Base-by-base conservation (phyloP, 2,797 vertebrate species). In the Acanthurus lineatus region DNA sequence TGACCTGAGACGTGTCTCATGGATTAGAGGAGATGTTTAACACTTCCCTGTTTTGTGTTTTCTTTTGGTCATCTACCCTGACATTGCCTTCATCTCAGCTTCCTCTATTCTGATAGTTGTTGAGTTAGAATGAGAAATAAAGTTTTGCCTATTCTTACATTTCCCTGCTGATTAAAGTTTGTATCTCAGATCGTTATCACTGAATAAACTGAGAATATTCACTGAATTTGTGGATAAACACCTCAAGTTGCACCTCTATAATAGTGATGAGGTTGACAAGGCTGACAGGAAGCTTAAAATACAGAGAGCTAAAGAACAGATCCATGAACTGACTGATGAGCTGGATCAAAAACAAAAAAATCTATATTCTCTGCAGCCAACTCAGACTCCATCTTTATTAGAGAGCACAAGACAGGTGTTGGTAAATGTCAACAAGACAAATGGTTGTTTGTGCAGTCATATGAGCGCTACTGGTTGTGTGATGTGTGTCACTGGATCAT, bases 401-500 rank as follows among this genome's bases (percentile, higher is more conserved):
- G n/a, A 51, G 38, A 68, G 63, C 48, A 20, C 0, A 12, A 28
- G 32, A 53, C 10, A 6, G 14, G 5, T 53, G 22, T 22, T 45
- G 38, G 22, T 69, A 69, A 62, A 71, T 60, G 47, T 48, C 44
- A 59, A n/a, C 42, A 19, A 19, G 5, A 48, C 5, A 53, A 54
- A 19, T 49, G 0, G 16, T 16, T 70, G 25, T 68, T 62, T 56
- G 45, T 58, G 44, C 32, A 11, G 44, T 63, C 20, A 45, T 3
- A 10, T 52, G 12, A 68, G 22, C 14, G 4, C n/a, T 7, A 35
- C 22, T 58, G 14, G 40, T 48, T 28, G 45, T 52, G 59, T 70
- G 62, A 62, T 32, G 38, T 74, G 49, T 69, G 73, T 74, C 38
- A 51, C 1, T 82, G 60, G 42, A 35, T 66, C 19, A 65, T 3